Conservation (phyloP, 2,113 vertebrate genomes). For the Macroglossus sobrinus region DNA sequence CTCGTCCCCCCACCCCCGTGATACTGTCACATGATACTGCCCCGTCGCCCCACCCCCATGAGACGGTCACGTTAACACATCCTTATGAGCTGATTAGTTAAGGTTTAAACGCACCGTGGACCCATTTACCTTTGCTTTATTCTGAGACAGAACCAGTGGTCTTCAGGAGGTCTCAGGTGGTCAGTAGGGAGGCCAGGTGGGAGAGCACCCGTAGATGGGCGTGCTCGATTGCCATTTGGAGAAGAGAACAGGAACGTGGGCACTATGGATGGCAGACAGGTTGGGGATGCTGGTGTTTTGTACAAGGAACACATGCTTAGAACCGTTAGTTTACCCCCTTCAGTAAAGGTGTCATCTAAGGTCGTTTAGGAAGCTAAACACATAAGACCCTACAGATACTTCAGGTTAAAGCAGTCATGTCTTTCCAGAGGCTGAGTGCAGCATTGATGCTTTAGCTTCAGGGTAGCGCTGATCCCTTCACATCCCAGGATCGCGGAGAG, state of each 20-base stretch:
- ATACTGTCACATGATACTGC: too few relatives aligned
- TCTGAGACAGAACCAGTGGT: neutral
- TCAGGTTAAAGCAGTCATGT: neutral
- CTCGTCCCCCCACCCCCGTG: too few relatives aligned
- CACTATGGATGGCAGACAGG: too few relatives aligned
- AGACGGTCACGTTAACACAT: neutral
- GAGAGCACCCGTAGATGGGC: rapidly evolving
- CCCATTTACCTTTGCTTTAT: neutral
- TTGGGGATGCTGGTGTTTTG: neutral
- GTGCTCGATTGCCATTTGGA: neutral
- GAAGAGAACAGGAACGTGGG: neutral
- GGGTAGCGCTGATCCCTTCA: neutral
- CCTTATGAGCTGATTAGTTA: neutral
- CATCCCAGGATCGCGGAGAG: neutral
- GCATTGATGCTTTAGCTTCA: neutral
- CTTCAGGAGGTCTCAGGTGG: neutral
- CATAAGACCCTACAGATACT: neutral
- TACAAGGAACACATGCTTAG: neutral
- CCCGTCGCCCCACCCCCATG: rapidly evolving
- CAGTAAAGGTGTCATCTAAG: neutral
- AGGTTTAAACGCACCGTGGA: neutral
- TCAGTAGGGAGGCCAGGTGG: neutral
- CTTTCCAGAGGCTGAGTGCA: neutral
- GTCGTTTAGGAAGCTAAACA: neutral
- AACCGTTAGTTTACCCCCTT: neutral